phyloP scores from a whole-genome alignment of 2,888 invertebrate genomes.

The Melanostoma mellinum region DNA sequence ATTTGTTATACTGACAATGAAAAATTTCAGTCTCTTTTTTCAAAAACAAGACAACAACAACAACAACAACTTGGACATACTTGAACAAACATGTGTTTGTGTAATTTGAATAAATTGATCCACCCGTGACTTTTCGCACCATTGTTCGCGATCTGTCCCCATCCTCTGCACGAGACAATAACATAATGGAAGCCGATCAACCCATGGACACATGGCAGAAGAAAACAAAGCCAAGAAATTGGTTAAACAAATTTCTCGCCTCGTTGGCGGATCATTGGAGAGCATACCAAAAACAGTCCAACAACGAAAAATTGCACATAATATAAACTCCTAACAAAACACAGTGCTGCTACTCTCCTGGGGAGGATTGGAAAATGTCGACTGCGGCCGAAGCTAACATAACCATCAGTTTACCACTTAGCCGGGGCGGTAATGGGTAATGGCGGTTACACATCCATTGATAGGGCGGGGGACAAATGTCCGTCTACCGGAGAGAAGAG shows the following conservation, averaged over 20 bases:
- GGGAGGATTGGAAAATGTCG: slow-evolving; percentile 49
- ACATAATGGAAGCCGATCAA: slow-evolving; percentile 65
- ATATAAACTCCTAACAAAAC: slow-evolving; percentile 41
- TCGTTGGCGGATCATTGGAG: slow-evolving; percentile 57
- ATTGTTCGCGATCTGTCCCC: slow-evolving; percentile 58
- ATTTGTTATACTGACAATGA: not conserved
- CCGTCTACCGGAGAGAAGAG: slow-evolving; percentile 59
- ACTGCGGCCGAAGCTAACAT: slow-evolving; percentile 30
- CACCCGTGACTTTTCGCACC: slow-evolving; percentile 63
- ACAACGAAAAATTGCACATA: slow-evolving; percentile 46
- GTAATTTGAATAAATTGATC: slow-evolving; percentile 71
- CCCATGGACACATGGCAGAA: slow-evolving; percentile 48
- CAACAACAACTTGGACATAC: slow-evolving; percentile 6
- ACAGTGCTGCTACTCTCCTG: slow-evolving; percentile 27
- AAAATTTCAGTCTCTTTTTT: not conserved
- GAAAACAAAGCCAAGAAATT: slow-evolving; percentile 71
- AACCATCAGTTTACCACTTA: slow-evolving; percentile 52
- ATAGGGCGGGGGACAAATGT: slow-evolving; percentile 56
- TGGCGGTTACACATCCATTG: slow-evolving; percentile 61
- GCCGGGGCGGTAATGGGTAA: slow-evolving; percentile 70
- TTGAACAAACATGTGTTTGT: slow-evolving; percentile 43
- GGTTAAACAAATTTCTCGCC: slow-evolving; percentile 71
- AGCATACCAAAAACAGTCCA: slow-evolving; percentile 44
- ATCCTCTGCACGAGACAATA: slow-evolving; percentile 60
- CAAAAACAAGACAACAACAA: not conserved